These are phyloP conservation scores for Drosophila miranda DNA, from an alignment of 1,140 invertebrate species.

Conservation along the genomic window DNA sequence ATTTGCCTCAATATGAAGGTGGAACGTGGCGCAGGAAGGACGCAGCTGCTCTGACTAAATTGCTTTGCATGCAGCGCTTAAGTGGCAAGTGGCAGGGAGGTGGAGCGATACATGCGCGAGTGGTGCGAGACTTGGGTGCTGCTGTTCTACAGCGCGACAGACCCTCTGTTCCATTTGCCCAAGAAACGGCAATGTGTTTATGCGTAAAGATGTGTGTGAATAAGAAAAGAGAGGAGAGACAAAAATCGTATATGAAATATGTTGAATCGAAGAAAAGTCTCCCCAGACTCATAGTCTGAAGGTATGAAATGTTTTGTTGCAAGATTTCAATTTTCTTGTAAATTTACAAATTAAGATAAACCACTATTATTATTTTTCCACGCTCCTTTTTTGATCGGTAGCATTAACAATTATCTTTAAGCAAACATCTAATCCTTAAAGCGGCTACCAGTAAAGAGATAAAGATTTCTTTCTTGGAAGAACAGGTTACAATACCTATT, in stretches of 20 bases:
- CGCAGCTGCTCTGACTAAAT: conserved; percentile 69
- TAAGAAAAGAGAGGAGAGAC: neutral
- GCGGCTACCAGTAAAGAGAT: too few species aligned
- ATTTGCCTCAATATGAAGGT: conserved; percentile 60
- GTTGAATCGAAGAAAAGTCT: neutral
- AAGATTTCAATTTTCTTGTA: too few species aligned
- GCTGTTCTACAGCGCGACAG: neutral
- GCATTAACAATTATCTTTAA: too few species aligned
- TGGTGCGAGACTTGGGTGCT: neutral
- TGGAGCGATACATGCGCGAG: conserved; percentile 3
- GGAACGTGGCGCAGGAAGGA: conserved; percentile 49
- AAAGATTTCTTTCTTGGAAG: too few species aligned
- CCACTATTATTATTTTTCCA: too few species aligned
- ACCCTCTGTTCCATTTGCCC: conserved; percentile 67
- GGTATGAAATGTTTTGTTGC: too few species aligned
- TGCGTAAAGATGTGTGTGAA: conserved; percentile 71
- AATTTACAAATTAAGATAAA: too few species aligned
- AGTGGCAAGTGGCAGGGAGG: conserved; percentile 37
- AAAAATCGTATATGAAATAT: neutral
- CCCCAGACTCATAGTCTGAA: too few species aligned
- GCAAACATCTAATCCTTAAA: too few species aligned
- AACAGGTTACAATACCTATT: too few species aligned
- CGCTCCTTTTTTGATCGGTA: too few species aligned
- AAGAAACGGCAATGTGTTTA: conserved; percentile 71
- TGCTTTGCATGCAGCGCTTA: conserved; percentile 61